Evolutionary conservation across 2,888 invertebrate species (phyloP), one percentile per base, ranked within the genome.

Genomic region (Phymatocera aterrima): DNA sequence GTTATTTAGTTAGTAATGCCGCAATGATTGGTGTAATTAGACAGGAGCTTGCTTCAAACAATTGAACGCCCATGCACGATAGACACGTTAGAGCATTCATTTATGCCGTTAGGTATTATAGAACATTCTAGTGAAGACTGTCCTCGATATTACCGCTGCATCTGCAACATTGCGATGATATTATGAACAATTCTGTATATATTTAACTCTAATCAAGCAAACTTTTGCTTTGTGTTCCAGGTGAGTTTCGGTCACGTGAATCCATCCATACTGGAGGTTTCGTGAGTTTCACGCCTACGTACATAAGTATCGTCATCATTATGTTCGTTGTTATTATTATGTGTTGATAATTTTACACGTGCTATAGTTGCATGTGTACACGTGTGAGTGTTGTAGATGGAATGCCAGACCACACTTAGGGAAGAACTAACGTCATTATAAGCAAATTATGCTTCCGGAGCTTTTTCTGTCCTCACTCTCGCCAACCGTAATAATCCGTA

Each of bases 11-110:
- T 74, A 34, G 74, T 74, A 74, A 74, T 72, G 74, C 21, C 74
- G 74, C 74, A 61, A 78, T 57, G 78, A 78, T 78, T 78, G 72
- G 78, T 70, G 34, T 74, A 78, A 78, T 78, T 74, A 78, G 61
- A 57, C 60, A 40, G 18, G 28, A 70, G 24, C 15, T 24, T 40
- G 24, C 57, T 43, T 54, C 3, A 8, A 34, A 57, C 24, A 57
- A 75, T 57, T 60, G 54, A 40, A 37, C 57, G 37, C 48, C 34
- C 51, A 28, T 31, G 34, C 18, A 46, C 24, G 46, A 72, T 24
- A 37, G 37, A 40, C 65, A n/a, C 15, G 24, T n/a, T n/a, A 21
- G 8, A 70, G 3, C 15, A 5, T 8, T 5, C 28, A 37, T 21
- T 2, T 28, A 60, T 34, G 34, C n/a, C 48, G 3, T 15, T 10